Percentiles rank a stretch among this genome's conserved stretches.
These are phyloP conservation scores for Andrena chrysosceles DNA, from an alignment of 2,888 invertebrate genomes.

Conservation along the genomic window DNA sequence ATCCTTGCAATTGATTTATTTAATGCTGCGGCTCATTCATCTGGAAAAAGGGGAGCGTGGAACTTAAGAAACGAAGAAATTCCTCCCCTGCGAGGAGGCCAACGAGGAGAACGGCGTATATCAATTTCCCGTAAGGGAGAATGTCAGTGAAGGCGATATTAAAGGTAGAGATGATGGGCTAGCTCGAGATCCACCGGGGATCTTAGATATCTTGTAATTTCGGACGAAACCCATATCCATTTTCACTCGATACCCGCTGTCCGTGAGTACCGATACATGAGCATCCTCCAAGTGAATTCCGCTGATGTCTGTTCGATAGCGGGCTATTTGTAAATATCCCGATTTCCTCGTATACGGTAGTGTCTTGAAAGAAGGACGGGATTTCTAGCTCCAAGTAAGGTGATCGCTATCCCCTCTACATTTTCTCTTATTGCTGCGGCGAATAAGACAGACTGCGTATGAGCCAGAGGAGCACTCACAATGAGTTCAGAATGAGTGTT, in stretches of 20 bases:
- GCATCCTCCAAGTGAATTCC: conserved; percentile 3
- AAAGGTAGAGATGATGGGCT: background rate
- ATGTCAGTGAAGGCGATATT: conserved; percentile 15
- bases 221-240: conserved; percentile 9
- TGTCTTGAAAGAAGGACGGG: too few relatives aligned
- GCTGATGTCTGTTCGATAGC: conserved; percentile 8
- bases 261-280: background rate
- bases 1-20: conserved; percentile 78
- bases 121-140: background rate
- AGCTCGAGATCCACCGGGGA: background rate
- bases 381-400: too few relatives aligned
- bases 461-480: too few relatives aligned
- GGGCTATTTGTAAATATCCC: conserved; percentile 16
- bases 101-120: background rate
- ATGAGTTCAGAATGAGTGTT: too few relatives aligned
- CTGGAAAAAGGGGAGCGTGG: conserved; percentile 42
- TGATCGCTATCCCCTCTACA: too few relatives aligned
- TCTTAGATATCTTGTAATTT: background rate
- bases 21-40: conserved; percentile 62
- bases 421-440: too few relatives aligned
- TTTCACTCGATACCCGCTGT: background rate
- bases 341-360: conserved; percentile 5
- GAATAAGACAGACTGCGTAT: too few relatives aligned
- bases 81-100: conserved; percentile 8
- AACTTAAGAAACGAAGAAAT: conserved; percentile 14